phyloP scores from a whole-genome alignment of 2,113 vertebrate genomes.

The Myotis davidii region DNA sequence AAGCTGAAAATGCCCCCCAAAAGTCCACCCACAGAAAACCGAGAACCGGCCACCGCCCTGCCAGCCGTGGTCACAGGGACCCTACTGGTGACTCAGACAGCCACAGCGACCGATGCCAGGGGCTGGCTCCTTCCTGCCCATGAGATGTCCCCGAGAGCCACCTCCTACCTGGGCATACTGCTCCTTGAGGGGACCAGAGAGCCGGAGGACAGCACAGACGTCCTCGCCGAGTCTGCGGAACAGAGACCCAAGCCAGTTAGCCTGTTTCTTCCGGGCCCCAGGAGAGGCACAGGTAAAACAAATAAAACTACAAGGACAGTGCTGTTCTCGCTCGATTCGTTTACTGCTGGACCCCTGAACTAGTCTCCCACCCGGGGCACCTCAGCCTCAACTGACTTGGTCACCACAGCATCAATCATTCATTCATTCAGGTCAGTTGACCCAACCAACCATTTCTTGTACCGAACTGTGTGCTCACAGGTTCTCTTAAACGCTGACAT shows the following conservation, averaged over 20 bases:
- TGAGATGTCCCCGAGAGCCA: background rate
- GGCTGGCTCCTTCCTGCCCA: background rate
- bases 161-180: slow-evolving; percentile 84
- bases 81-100: background rate
- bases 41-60: background rate
- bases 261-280: background rate
- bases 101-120: background rate
- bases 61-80: background rate
- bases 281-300: background rate
- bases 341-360: background rate
- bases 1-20: background rate
- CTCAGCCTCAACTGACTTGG: background rate
- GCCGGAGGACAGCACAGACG: slow-evolving; percentile 82
- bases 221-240: slow-evolving; percentile 80
- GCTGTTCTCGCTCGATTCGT: background rate
- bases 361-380: background rate
- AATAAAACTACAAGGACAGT: background rate
- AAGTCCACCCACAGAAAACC: background rate
- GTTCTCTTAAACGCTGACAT: background rate
- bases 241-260: background rate
- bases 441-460: background rate
- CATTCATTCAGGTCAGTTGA: background rate
- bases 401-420: background rate
- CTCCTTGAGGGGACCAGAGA: slow-evolving; percentile 86
- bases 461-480: background rate